A percentile compares a stretch with the other conserved stretches of the same genome.
Evolutionary conservation across 2,797 vertebrate genomes (phyloP).

Genomic region (Ficedula albicollis): DNA sequence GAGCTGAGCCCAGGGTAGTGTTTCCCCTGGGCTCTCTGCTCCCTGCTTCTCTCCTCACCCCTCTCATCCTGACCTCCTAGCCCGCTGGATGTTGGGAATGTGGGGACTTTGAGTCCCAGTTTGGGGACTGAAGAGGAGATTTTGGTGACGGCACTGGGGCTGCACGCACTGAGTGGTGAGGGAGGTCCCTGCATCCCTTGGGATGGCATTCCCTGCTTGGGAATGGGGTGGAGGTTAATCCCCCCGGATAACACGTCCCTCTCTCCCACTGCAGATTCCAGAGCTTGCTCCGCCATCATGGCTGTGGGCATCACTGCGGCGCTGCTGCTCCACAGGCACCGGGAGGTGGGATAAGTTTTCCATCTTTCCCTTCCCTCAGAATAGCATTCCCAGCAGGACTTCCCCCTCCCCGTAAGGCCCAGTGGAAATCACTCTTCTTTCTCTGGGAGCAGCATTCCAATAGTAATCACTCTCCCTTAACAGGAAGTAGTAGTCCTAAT

Average conservation of each 20-base stretch:
- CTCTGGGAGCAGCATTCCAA: background rate
- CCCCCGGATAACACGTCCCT: fast-evolving
- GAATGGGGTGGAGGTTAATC: background rate
- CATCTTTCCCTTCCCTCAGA: background rate
- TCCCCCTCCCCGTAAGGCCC: no score
- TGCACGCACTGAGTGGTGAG: conserved; percentile 78
- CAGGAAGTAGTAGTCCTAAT: no score
- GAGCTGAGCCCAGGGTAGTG: fast-evolving
- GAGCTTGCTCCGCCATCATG: conserved; percentile 82
- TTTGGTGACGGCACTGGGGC: conserved; percentile 76
- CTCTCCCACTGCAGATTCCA: conserved; percentile 70
- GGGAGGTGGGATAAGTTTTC: conserved; percentile 68
- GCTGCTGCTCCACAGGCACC: conserved; percentile 84
- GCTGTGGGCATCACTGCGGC: conserved; percentile 82
- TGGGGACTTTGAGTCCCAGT: conserved; percentile 68
- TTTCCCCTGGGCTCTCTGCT: fast-evolving
- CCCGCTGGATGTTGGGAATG: conserved; percentile 59
- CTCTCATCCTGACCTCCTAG: background rate
- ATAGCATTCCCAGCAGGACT: background rate
- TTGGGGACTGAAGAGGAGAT: conserved; percentile 68
- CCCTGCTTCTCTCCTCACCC: background rate
- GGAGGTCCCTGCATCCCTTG: background rate
- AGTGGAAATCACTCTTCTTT: fast-evolving
- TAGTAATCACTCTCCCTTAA: no score
- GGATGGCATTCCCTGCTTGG: background rate